These are phyloP conservation scores for Dichetophora obliterata DNA, from an alignment of 2,888 invertebrate genomes.

Conservation along the genomic window DNA sequence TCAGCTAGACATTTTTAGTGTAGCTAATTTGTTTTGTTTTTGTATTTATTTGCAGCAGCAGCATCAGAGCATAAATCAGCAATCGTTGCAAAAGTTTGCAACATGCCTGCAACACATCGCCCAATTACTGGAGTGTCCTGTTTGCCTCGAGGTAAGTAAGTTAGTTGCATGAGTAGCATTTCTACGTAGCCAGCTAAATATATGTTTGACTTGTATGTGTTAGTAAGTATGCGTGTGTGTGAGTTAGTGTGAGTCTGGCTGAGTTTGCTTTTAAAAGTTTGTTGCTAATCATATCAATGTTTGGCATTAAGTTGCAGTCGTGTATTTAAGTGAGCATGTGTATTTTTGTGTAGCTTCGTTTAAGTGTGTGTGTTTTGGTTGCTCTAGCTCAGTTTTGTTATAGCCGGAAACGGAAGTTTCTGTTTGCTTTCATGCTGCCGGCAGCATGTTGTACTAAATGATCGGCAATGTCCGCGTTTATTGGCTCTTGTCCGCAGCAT, in stretches of 20 bases:
- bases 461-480: not conserved
- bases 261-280: constrained; percentile 51
- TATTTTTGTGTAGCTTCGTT: not conserved
- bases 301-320: constrained; percentile 48
- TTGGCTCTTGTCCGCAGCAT: not conserved
- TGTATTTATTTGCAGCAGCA: constrained; percentile 45
- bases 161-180: constrained; percentile 28
- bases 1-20: not conserved
- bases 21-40: not conserved
- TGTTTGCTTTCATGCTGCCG: not conserved
- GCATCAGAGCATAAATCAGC: constrained; percentile 66
- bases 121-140: constrained; percentile 71
- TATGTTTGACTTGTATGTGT: constrained; percentile 18
- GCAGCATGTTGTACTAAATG: not conserved
- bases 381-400: not conserved
- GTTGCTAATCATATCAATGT: constrained; percentile 62
- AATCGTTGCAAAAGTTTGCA: constrained; percentile 70
- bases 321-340: constrained; percentile 47
- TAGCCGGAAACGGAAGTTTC: constrained; percentile 10
- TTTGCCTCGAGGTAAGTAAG: constrained; percentile 70
- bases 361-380: constrained; percentile 10
- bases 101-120: constrained; percentile 70
- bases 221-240: constrained; percentile 49
- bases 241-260: not conserved
- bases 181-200: constrained; percentile 23